These are phyloP conservation scores for Melipona quadrifasciata DNA, from an alignment of 1,140 invertebrate species.

Conservation along the genomic window DNA sequence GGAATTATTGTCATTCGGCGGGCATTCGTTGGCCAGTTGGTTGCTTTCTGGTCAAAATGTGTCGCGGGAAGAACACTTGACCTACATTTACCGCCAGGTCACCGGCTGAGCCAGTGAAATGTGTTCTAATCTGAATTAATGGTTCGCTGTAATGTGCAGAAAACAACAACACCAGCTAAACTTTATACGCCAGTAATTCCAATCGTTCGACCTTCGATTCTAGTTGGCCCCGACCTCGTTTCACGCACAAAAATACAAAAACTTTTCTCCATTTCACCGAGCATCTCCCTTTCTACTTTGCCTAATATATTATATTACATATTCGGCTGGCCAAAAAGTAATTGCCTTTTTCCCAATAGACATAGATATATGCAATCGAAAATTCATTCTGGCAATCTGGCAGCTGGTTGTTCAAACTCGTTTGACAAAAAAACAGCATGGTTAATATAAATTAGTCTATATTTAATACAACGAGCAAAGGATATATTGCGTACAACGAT, in stretches of 20 bases:
- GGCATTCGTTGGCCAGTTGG: slow-evolving; percentile 2
- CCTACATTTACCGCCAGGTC: slow-evolving; percentile 5
- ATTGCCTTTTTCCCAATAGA: no score
- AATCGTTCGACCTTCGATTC: slow-evolving; percentile 38
- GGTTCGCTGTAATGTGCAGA: slow-evolving; percentile 18
- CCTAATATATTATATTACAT: no score
- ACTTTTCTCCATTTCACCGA: slow-evolving; percentile 3
- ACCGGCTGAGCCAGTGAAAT: not conserved
- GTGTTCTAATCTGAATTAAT: slow-evolving; percentile 45
- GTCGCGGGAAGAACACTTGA: slow-evolving; percentile 34
- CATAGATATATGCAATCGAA: no score
- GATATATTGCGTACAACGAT: no score
- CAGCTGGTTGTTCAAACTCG: no score
- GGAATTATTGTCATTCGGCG: slow-evolving; percentile 9
- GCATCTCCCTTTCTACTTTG: not conserved
- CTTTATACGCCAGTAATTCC: slow-evolving; percentile 18
- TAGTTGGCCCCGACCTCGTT: slow-evolving; percentile 29
- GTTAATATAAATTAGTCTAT: no score
- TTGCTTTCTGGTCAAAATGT: slow-evolving; percentile 16
- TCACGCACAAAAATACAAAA: not conserved
- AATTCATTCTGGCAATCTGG: no score
- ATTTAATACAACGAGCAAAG: no score
- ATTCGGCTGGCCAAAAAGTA: not conserved
- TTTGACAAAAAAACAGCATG: no score
- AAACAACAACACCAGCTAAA: slow-evolving; percentile 18